Percentiles rank a stretch among this genome's conserved stretches.
Evolutionary conservation across 2,113 vertebrate genomes (phyloP).

Genomic region (Cercocebus atys): DNA sequence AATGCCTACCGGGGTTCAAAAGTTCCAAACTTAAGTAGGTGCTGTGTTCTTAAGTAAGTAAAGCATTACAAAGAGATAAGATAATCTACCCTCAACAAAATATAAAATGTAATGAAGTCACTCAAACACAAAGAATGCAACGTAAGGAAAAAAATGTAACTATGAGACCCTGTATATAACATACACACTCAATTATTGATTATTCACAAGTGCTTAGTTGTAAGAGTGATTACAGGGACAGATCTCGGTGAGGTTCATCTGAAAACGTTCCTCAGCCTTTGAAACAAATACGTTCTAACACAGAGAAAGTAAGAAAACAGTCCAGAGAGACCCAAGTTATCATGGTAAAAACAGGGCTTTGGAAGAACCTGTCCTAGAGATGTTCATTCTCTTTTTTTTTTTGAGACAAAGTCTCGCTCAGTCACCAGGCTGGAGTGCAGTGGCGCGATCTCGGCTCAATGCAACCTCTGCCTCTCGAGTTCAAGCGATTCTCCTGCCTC

Average conservation of each 20-base stretch:
- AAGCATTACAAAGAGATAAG: slow-evolving; percentile 30
- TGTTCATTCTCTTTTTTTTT: background rate
- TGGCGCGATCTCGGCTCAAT: no score
- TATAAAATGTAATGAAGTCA: slow-evolving; percentile 15
- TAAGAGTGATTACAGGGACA: background rate
- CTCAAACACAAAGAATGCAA: slow-evolving; percentile 9
- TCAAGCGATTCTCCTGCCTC: no score
- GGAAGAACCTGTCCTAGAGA: background rate
- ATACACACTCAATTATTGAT: background rate
- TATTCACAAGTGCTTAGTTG: background rate
- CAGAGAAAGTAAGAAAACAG: slow-evolving; percentile 11
- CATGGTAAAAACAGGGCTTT: background rate
- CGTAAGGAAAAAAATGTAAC: slow-evolving; percentile 4
- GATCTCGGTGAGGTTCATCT: slow-evolving; percentile 2
- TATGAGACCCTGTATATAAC: background rate
- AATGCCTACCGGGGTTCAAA: background rate
- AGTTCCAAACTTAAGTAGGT: background rate
- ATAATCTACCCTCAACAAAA: background rate
- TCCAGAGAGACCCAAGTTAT: slow-evolving; percentile 10
- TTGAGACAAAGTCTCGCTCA: no score
- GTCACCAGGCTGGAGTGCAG: no score
- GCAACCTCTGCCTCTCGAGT: no score
- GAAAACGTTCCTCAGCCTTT: slow-evolving; percentile 14
- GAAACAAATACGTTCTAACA: slow-evolving; percentile 37
- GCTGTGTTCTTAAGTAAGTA: background rate